Conservation (phyloP, 2,888 invertebrate genomes). For the Cataglyphis cursor region DNA sequence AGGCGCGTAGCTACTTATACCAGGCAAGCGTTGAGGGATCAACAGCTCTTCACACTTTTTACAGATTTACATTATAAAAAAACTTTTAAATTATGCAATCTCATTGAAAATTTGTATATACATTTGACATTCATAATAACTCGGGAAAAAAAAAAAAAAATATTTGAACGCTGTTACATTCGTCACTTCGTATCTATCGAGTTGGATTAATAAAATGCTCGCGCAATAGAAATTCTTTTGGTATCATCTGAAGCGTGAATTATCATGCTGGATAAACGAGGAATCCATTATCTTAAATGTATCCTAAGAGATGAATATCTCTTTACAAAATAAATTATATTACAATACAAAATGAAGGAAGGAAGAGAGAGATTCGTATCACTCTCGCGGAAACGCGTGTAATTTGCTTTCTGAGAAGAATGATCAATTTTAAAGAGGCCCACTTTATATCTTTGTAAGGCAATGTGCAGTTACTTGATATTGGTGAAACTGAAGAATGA, state of each 20-base stretch:
- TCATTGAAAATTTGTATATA: neutral
- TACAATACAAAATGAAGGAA: neutral
- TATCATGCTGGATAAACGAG: no score
- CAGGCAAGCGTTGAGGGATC: neutral
- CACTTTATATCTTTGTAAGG: neutral
- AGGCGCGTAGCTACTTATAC: constrained; percentile 39
- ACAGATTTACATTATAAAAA: no score
- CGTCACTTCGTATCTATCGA: neutral
- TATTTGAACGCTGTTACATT: neutral
- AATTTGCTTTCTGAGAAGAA: neutral
- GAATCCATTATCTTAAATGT: neutral
- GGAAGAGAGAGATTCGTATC: neutral
- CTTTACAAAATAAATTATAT: neutral
- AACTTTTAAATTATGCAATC: neutral
- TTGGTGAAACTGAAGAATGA: constrained; percentile 17
- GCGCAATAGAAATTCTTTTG: neutral
- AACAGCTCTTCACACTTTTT: neutral
- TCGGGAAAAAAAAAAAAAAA: neutral
- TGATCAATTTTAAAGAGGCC: neutral
- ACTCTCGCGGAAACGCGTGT: neutral
- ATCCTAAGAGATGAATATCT: neutral
- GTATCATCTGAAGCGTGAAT: neutral
- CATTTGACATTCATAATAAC: neutral
- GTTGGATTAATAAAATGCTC: neutral
- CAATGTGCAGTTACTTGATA: neutral